Percentiles rank a stretch among this genome's conserved stretches.
Evolutionary conservation across 2,113 vertebrate genomes (phyloP).

Genomic region (Mohoua ochrocephala): DNA sequence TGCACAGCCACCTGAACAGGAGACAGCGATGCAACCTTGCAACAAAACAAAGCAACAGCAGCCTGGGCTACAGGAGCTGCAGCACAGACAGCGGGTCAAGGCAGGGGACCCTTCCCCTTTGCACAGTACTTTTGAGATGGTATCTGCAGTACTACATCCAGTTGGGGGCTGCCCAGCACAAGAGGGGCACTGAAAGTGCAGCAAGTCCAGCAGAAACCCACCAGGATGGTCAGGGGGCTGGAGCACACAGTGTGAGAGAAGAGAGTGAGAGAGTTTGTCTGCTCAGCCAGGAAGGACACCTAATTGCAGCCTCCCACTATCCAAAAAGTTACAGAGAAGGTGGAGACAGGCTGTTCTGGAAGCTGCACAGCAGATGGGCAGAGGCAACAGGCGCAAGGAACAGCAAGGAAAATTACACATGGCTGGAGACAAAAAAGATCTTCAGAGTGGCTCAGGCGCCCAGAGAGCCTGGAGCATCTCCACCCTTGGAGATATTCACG

Average conservation of each 20-base stretch:
- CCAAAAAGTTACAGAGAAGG: neutral
- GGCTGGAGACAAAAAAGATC: neutral
- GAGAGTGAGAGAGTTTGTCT: neutral
- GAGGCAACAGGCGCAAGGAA: neutral
- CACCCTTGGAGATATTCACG: neutral
- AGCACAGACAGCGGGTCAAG: neutral
- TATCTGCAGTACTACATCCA: neutral
- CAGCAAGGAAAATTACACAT: neutral
- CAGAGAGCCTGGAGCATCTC: neutral
- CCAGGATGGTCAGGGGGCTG: neutral
- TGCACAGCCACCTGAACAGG: neutral
- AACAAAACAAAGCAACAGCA: neutral
- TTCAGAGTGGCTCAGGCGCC: neutral
- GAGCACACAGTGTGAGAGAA: neutral
- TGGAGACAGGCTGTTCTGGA: neutral
- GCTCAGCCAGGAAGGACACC: neutral
- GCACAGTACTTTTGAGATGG: fast-evolving
- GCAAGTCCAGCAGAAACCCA: neutral
- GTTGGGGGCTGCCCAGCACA: neutral
- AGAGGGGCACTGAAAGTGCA: neutral
- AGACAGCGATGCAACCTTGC: fast-evolving
- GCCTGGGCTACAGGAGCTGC: neutral
- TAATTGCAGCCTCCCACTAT: neutral
- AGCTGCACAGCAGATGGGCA: neutral
- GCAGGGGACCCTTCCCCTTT: neutral